A percentile compares a stretch with the other conserved stretches of the same genome.
phyloP scores from a whole-genome alignment of 2,113 vertebrate species.

The Catagonus wagneri region DNA sequence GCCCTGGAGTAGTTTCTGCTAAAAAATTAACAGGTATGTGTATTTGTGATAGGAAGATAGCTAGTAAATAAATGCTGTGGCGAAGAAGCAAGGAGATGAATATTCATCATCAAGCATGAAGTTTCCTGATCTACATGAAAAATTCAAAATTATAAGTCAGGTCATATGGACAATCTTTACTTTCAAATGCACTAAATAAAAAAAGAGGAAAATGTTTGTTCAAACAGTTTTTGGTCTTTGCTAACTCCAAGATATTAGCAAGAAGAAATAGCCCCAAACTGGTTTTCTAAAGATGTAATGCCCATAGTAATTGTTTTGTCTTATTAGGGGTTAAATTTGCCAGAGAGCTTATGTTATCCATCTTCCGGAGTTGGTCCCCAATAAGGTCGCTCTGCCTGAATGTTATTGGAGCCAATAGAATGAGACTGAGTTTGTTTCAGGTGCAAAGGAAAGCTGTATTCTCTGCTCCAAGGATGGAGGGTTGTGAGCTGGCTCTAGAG shows the following conservation, averaged over 20 bases:
- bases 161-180: background rate
- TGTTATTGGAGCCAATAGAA: background rate
- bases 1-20: background rate
- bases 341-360: background rate
- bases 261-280: background rate
- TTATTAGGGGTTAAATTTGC: background rate
- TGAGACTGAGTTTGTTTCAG: background rate
- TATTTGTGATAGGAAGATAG: background rate
- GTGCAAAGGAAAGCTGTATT: background rate
- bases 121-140: background rate
- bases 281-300: background rate
- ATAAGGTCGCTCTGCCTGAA: background rate
- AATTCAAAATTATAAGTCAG: background rate
- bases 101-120: background rate
- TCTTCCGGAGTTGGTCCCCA: too few relatives aligned
- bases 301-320: background rate
- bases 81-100: background rate
- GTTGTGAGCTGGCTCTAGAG: background rate
- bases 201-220: background rate
- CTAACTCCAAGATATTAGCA: background rate
- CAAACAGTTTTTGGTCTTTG: background rate
- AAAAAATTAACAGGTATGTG: background rate
- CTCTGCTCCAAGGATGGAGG: background rate
- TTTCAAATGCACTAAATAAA: constrained; percentile 1
- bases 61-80: background rate